Percentiles rank a stretch among this genome's conserved stretches.
These are phyloP conservation scores for Rhamphomyia laevipes DNA, from an alignment of 2,888 invertebrate species.

Conservation along the genomic window DNA sequence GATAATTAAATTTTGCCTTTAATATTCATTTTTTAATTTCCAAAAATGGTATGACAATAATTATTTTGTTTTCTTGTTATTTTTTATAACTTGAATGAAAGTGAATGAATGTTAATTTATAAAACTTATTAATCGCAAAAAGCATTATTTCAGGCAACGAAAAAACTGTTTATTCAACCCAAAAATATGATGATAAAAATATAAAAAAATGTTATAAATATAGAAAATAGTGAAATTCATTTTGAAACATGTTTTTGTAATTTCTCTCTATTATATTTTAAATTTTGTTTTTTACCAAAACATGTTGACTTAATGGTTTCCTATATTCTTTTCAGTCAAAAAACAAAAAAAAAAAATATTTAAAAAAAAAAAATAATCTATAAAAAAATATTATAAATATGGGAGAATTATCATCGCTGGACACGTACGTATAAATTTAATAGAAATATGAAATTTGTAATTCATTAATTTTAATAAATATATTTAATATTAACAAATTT, in stretches of 20 bases:
- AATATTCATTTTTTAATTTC: too few relatives aligned
- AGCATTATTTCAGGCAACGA: conserved; percentile 25
- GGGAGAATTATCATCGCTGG: conserved; percentile 16
- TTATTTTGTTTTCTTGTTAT: conserved; percentile 1
- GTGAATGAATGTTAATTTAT: conserved; percentile 23
- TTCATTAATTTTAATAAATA: neutral
- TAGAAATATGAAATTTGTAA: conserved; percentile 22
- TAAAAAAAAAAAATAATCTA: neutral
- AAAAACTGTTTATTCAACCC: conserved; percentile 13
- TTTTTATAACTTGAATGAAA: conserved; percentile 16
- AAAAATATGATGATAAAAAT: conserved; percentile 6
- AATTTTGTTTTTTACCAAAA: neutral
- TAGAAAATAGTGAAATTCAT: neutral
- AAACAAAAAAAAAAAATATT: neutral
- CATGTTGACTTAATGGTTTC: neutral
- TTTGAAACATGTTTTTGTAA: neutral
- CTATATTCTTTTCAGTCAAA: neutral
- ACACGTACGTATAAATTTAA: conserved; percentile 23
- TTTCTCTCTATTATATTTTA: too few relatives aligned
- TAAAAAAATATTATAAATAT: conserved; percentile 3
- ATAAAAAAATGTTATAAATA: conserved; percentile 12
- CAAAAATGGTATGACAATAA: too few relatives aligned
- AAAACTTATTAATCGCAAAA: conserved; percentile 26
- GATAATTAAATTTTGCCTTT: too few relatives aligned
- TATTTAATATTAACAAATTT: neutral